Evolutionary conservation across 2,797 vertebrate species (phyloP).

Genomic region (Balearica regulorum): DNA sequence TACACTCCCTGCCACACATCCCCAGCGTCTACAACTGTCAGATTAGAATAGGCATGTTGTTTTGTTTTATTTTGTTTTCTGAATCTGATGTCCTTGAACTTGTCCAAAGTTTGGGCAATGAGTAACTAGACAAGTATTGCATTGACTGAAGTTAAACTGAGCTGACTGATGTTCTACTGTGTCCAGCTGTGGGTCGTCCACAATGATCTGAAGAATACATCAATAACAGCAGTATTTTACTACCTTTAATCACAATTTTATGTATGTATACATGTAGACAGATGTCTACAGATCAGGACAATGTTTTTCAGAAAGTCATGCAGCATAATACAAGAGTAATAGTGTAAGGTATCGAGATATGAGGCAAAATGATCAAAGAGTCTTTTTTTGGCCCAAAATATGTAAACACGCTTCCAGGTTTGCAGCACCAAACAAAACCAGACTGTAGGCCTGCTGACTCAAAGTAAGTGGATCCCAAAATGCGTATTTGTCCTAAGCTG

Average conservation of each 20-base stretch:
- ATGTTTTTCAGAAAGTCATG: background rate
- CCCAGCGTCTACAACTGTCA: background rate
- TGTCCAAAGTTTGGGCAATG: background rate
- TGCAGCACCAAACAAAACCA: background rate
- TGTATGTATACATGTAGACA: background rate
- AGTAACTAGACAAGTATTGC: too few relatives aligned
- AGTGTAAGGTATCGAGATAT: background rate
- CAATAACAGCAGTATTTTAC: background rate
- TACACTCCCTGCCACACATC: fast-evolving
- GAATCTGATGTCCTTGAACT: background rate
- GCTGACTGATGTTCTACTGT: background rate
- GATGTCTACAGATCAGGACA: background rate
- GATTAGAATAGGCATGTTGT: background rate
- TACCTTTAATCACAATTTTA: background rate
- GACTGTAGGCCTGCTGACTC: background rate
- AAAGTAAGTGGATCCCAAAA: background rate
- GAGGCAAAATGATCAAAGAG: background rate
- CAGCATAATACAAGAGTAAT: background rate
- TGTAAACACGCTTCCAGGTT: background rate
- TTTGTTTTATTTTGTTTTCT: background rate
- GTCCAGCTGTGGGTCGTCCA: background rate
- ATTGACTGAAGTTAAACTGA: background rate
- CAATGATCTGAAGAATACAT: background rate
- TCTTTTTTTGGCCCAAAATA: background rate
- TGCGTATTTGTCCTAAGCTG: background rate